Evolutionary conservation across 2,797 vertebrate species (phyloP), one percentile per base, ranked within the genome.

Genomic region (Syngnathus rostellatus): DNA sequence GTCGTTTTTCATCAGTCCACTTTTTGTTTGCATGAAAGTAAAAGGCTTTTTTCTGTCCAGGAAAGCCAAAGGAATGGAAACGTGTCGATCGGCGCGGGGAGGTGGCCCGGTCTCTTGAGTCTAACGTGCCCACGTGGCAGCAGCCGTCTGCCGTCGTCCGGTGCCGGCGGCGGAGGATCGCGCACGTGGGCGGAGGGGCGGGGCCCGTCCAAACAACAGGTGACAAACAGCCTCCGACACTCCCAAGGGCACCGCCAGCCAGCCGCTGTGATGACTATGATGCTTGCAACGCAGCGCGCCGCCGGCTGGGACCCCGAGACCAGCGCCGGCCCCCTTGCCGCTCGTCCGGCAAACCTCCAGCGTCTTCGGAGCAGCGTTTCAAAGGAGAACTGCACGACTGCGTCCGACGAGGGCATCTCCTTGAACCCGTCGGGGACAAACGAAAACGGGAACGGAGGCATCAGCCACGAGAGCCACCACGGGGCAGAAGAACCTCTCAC

Each of bases 321-420:
- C 78, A 94, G 91, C 74, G 83, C 90, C 0, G 90, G 91, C 31
- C 94, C 92, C n/a, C 92, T 91, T 0, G 31, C 3, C 31, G 31
- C 31, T 31, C 31, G 31, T 31, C 31, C 31, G 31, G 31, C 31
- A 88, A 93, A 93, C 37, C 88, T 95, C 25, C 92, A 91, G 77
- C 92, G 89, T 86, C 88, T 95, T 46, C 94, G 95, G 76, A 93
- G 89, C 76, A 78, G 79, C 72, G 91, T 84, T 85, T 84, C 90
- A 64, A 91, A 93, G 71, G 93, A 93, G 65, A 81, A 90, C 92
- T 65, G 92, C 88, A 69, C 90, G 94, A 96, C 53, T 94, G 94
- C 77, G 75, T 95, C 94, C 12, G 95, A 96, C 8, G 94, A 96
- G 85, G 94, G 93, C 31, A 95, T 96, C 79, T 95, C 95, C 81